Evolutionary conservation across 2,888 invertebrate genomes (phyloP).

Genomic region (Sphaerophoria taeniata): DNA sequence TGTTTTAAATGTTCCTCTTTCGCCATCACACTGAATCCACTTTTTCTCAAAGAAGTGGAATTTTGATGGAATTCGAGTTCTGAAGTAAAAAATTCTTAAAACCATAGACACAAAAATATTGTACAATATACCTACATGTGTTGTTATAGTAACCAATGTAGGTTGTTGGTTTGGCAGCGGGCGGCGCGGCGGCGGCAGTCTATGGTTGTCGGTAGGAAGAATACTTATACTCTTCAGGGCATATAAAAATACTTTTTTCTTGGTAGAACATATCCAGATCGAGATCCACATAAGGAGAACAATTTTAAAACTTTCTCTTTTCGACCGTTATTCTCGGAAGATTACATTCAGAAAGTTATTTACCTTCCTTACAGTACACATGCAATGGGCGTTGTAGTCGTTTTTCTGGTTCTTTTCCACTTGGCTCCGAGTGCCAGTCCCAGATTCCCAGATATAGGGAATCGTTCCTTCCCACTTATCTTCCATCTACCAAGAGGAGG

Average conservation of each 20-base stretch:
- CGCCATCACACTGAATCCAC: conserved; percentile 35
- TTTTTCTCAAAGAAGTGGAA: conserved; percentile 35
- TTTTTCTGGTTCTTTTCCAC: conserved; percentile 24
- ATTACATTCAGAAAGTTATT: conserved; percentile 50
- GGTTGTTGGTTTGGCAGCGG: not conserved
- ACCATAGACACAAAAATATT: conserved; percentile 1
- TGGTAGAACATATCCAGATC: not conserved
- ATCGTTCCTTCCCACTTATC: not conserved
- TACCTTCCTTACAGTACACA: conserved; percentile 27
- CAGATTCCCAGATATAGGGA: conserved; percentile 7
- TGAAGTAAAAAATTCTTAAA: conserved; percentile 23
- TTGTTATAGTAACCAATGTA: not conserved
- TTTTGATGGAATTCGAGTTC: conserved; percentile 42
- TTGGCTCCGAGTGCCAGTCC: not conserved
- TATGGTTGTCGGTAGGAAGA: no score
- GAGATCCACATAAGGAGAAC: conserved; percentile 24
- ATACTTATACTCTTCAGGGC: not conserved
- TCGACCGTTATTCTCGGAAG: conserved; percentile 32
- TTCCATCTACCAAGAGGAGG: not conserved
- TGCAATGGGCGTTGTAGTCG: conserved; percentile 29
- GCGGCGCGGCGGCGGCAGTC: no score
- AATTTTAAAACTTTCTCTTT: conserved; percentile 39
- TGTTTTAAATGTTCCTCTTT: conserved; percentile 42
- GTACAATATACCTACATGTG: not conserved
- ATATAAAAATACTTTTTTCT: conserved; percentile 28